Base-by-base conservation (phyloP, 2,797 vertebrate genomes). In the Tenualosa thibaudeaui region DNA sequence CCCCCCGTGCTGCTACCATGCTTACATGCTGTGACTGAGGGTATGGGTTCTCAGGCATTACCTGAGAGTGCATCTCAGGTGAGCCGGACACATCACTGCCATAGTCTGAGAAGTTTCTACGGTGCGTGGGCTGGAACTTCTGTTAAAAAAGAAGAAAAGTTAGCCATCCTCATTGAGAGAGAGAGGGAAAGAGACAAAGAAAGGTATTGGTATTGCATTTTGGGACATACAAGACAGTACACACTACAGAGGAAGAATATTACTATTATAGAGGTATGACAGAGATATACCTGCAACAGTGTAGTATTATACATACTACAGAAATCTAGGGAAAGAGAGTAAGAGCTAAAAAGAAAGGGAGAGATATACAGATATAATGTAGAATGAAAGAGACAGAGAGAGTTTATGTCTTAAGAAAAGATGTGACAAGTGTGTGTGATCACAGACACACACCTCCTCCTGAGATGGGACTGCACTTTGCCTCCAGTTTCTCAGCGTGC, bases 21-120 rank as follows among this genome's bases (percentile, higher is more conserved):
- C 54, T 56, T 56, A 56, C 54, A 22, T 56, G 54, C 17, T 56
- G 81, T 82, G 81, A 54, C 15, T 78, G 22, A 4, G 31, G 13
- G 83, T 54, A 50, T 15, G 50, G n/a, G 17, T 5, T n/a, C 15
- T 65, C 13, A 13, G 8, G 43, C 17, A 37, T 95, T 89, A 96
- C 95, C 8, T 94, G 91, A n/a, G 94, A 94, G 82, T 91, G 85
- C 43, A 50, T 89, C 89, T 96, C 95, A 0, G 92, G 93, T 84
- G 93, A 95, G 92, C 94, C 94, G 88, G 93, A 95, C 83, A 88
- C 87, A 86, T 95, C 93, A 13, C 93, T 95, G 89, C 93, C 92
- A 89, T 94, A 92, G 91, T 95, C 94, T 0, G 94, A 94, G 4
- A 91, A 90, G 85, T 93, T 94, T 87, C 94, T 94, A 86, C 84